Evolutionary conservation across 2,888 invertebrate genomes (phyloP).

Genomic region (Dynastes grantii): DNA sequence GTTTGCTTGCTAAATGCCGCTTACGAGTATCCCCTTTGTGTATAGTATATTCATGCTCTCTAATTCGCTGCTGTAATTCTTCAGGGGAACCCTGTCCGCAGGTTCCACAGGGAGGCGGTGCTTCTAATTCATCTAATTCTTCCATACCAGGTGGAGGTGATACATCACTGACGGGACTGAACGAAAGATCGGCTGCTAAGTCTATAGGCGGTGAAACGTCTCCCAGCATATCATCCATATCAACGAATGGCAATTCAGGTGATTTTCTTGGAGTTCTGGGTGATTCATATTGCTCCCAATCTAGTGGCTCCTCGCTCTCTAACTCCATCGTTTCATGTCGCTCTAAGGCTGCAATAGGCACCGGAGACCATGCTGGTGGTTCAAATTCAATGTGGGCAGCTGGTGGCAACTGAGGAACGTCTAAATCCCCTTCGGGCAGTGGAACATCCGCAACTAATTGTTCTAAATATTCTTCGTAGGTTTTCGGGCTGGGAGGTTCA

Average conservation of each 20-base stretch:
- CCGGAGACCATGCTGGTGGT: slow-evolving; percentile 41
- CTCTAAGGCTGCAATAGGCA: background rate
- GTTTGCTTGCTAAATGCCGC: slow-evolving; percentile 21
- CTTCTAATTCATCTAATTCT: slow-evolving; percentile 26
- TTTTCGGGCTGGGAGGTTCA: slow-evolving; percentile 1
- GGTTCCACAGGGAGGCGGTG: slow-evolving; percentile 3
- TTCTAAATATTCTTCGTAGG: slow-evolving; percentile 35
- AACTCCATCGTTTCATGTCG: background rate
- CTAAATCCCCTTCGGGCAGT: slow-evolving; percentile 24
- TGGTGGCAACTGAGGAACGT: slow-evolving; percentile 33
- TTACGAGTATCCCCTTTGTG: slow-evolving; percentile 29
- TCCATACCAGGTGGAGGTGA: slow-evolving; percentile 42
- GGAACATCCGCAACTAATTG: slow-evolving; percentile 44
- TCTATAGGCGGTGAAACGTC: slow-evolving; percentile 22
- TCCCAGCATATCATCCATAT: background rate
- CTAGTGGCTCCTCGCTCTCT: background rate
- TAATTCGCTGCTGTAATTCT: slow-evolving; percentile 27
- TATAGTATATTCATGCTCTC: slow-evolving; percentile 40
- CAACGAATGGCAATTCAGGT: slow-evolving; percentile 15
- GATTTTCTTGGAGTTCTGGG: slow-evolving; percentile 25
- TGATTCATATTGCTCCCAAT: slow-evolving; percentile 18
- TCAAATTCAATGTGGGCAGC: slow-evolving; percentile 22
- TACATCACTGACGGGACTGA: slow-evolving; percentile 8
- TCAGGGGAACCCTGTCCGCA: slow-evolving; percentile 16
- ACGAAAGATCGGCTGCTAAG: background rate